These are phyloP conservation scores for Atethmia centrago DNA, from an alignment of 2,888 invertebrate genomes.

Conservation along the genomic window DNA sequence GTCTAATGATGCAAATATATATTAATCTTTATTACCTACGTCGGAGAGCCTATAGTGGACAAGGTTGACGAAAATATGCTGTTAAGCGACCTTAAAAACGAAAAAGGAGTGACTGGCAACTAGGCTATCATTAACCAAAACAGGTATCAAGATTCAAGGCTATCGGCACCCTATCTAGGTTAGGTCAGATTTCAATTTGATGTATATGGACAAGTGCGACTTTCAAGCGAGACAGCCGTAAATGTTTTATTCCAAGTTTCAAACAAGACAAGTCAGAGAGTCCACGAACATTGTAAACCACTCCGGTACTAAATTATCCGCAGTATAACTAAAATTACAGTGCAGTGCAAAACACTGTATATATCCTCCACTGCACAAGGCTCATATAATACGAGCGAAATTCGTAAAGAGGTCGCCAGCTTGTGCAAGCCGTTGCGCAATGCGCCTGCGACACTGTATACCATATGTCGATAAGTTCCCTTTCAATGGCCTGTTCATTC, in stretches of 20 bases:
- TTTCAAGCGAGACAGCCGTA: conserved; percentile 10
- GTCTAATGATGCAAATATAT: conserved; percentile 16
- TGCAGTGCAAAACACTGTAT: conserved; percentile 31
- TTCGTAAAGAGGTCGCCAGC: conserved; percentile 67
- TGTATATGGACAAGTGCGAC: conserved; percentile 28
- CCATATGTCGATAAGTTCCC: conserved; percentile 67
- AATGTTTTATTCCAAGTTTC: conserved; percentile 3
- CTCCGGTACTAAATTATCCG: conserved; percentile 29
- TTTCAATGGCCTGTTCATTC: conserved; percentile 74
- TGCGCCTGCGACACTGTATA: conserved; percentile 65
- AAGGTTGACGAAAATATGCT: conserved; percentile 45
- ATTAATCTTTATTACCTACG: conserved; percentile 37
- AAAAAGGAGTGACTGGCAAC: conserved; percentile 68
- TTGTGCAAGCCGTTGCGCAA: conserved; percentile 70
- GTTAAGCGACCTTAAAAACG: conserved; percentile 60
- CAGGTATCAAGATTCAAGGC: conserved; percentile 67
- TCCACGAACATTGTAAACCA: conserved; percentile 22
- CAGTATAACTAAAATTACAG: conserved; percentile 37
- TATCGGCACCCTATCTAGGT: conserved; percentile 41
- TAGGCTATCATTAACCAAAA: conserved; percentile 60
- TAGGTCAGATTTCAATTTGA: conserved; percentile 50
- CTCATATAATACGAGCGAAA: conserved; percentile 56
- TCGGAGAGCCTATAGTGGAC: conserved; percentile 34
- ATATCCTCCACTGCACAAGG: conserved; percentile 30
- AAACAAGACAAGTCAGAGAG: conserved; percentile 13